Percentiles rank a stretch among this genome's conserved stretches.
Conservation (phyloP, 2,113 vertebrate species). For the Sinosuthora webbiana region DNA sequence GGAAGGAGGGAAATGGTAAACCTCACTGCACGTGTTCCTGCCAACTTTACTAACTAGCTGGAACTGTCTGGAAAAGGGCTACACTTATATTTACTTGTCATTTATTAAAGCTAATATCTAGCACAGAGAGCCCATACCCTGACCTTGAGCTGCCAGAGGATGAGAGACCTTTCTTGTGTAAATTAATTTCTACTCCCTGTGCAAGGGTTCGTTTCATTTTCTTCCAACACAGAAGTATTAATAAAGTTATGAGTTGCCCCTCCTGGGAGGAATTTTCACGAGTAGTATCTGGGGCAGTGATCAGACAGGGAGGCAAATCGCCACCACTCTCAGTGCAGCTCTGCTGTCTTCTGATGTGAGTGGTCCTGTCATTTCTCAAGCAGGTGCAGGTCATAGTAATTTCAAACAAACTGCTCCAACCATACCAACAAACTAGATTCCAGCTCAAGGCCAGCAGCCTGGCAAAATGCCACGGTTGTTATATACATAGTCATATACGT, state of each 20-base stretch:
- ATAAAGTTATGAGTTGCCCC: neutral
- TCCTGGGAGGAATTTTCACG: neutral
- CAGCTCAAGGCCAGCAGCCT: neutral
- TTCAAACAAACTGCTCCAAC: neutral
- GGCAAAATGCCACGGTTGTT: neutral
- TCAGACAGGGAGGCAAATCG: neutral
- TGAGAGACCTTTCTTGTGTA: neutral
- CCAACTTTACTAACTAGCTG: neutral
- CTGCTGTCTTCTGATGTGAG: neutral
- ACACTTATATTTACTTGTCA: neutral
- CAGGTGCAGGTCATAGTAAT: neutral
- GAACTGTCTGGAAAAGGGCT: neutral
- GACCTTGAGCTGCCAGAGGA: neutral
- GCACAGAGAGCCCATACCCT: neutral
- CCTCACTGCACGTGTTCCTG: neutral
- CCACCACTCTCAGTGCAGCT: accelerated
- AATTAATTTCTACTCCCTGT: neutral
- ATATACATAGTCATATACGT: accelerated
- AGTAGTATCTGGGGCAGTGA: neutral
- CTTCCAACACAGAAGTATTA: neutral
- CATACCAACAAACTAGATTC: neutral
- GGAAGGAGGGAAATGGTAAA: accelerated
- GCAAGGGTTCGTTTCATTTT: neutral
- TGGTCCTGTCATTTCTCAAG: neutral
- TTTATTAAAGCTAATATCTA: neutral